Evolutionary conservation across 37 sponge, comb jelly and placozoan genomes (phyloP).

Genomic region (Spongilla lacustris): DNA sequence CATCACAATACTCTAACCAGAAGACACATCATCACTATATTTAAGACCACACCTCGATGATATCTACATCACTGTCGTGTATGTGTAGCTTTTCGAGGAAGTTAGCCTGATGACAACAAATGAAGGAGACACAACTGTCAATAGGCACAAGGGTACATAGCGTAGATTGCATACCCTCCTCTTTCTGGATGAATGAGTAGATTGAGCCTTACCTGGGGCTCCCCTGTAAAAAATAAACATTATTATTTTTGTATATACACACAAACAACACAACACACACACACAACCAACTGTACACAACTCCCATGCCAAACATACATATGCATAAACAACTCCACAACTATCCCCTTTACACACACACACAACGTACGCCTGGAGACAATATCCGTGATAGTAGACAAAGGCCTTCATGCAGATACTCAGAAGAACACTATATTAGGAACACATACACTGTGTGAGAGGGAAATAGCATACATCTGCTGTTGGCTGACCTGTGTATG

Average conservation of each 20-base stretch:
- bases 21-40: not conserved
- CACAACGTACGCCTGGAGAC: not conserved
- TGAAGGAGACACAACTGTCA: no score
- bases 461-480: not conserved
- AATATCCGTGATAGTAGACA: constrained; percentile 61
- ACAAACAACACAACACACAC: no score
- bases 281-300: not conserved
- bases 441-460: not conserved
- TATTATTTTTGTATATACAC: no score
- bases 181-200: constrained; percentile 6
- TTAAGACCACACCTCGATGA: constrained; percentile 46
- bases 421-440: constrained; percentile 45
- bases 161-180: not conserved
- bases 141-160: not conserved
- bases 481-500: constrained; percentile 58
- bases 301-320: not conserved
- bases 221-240: no score
- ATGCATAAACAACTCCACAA: not conserved
- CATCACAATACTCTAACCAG: not conserved
- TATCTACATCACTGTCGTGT: constrained; percentile 41
- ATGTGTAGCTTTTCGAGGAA: constrained; percentile 32
- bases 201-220: no score
- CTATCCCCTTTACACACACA: no score
- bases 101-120: not conserved
- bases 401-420: constrained; percentile 61